phyloP scores from a whole-genome alignment of 1,140 invertebrate species.

The Agrypnia vestita region DNA sequence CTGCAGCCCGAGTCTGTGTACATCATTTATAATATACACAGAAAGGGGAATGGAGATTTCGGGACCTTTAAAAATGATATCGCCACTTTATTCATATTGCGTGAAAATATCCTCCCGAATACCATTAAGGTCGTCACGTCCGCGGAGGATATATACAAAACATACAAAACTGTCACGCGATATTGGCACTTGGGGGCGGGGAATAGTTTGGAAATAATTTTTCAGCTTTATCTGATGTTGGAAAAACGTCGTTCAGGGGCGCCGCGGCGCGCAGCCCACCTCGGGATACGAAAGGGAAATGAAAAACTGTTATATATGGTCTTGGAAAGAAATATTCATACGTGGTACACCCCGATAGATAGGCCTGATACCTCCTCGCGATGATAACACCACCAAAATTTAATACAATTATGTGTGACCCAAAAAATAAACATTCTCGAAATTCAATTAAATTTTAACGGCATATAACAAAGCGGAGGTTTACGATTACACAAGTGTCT shows the following conservation, averaged over 20 bases:
- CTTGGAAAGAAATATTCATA: slow-evolving; percentile 35
- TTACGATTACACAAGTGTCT: too few species aligned
- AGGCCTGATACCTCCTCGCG: not conserved
- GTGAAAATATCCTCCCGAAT: slow-evolving; percentile 49
- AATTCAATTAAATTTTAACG: too few species aligned
- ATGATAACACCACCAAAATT: too few species aligned
- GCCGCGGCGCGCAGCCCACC: not conserved
- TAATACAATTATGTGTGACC: too few species aligned
- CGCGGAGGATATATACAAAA: slow-evolving; percentile 29
- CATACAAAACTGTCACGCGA: slow-evolving; percentile 42
- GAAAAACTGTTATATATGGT: slow-evolving; percentile 38
- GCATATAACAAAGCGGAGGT: too few species aligned
- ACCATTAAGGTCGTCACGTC: slow-evolving; percentile 38
- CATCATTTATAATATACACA: slow-evolving; percentile 60
- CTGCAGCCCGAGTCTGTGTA: slow-evolving; percentile 59
- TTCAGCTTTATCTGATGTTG: slow-evolving; percentile 44
- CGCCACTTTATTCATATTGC: slow-evolving; percentile 61
- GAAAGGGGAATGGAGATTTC: slow-evolving; percentile 54
- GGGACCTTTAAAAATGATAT: slow-evolving; percentile 60
- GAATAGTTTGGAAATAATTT: slow-evolving; percentile 44
- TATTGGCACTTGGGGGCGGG: slow-evolving; percentile 26
- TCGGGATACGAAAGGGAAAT: slow-evolving; percentile 26
- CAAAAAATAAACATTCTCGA: too few species aligned
- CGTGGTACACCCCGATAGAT: slow-evolving; percentile 10
- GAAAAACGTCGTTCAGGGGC: slow-evolving; percentile 16